These are phyloP conservation scores for Callochromis pleurospilus DNA, from an alignment of 2,113 vertebrate species.

Conservation along the genomic window DNA sequence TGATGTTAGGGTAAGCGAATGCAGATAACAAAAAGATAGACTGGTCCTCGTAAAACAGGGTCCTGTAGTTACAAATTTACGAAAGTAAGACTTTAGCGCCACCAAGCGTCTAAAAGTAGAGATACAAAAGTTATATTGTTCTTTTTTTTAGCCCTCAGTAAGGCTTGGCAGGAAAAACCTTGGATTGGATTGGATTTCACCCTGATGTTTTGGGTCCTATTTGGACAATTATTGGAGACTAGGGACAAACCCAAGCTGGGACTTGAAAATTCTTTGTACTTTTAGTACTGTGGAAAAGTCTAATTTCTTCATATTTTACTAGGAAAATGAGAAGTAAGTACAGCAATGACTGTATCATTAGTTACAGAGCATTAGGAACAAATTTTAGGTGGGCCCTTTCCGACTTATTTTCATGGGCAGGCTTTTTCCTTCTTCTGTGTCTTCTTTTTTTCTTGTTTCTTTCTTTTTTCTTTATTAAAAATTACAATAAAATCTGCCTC, in stretches of 20 bases:
- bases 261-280: not conserved
- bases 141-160: rapidly evolving
- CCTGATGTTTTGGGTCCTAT: not conserved
- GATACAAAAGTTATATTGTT: not conserved
- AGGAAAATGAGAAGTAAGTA: not conserved
- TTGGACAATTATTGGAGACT: not conserved
- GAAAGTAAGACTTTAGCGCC: not conserved
- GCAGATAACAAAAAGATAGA: not conserved
- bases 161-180: not conserved
- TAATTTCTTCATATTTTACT: not conserved
- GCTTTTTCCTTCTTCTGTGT: not conserved
- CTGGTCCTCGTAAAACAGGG: not conserved
- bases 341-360: not conserved
- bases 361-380: not conserved
- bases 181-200: rapidly evolving
- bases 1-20: not conserved
- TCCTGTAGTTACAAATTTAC: not conserved
- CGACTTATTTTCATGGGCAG: not conserved
- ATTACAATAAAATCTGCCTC: not conserved
- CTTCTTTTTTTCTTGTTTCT: not conserved
- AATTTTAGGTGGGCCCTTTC: not conserved
- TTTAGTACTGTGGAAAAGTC: not conserved
- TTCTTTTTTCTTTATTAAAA: not conserved
- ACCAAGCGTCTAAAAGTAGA: not conserved
- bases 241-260: not conserved